phyloP scores from a whole-genome alignment of 2,888 invertebrate species.

The Synergus itoensis region DNA sequence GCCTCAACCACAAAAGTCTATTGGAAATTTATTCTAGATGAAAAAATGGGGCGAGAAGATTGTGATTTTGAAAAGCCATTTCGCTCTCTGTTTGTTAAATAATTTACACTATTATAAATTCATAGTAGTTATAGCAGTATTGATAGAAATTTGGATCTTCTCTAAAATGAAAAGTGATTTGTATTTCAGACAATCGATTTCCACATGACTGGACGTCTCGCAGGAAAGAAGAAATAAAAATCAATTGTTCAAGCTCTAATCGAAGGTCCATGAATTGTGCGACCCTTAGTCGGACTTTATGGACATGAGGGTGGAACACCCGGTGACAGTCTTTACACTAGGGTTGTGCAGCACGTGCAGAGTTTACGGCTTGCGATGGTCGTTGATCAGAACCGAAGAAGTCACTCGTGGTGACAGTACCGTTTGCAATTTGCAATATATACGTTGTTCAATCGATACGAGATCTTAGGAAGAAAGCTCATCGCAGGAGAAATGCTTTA shows the following conservation, averaged over 20 bases:
- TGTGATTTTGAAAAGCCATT: not conserved
- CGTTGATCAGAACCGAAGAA: conserved; percentile 11
- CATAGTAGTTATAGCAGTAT: not conserved
- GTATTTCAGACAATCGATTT: not conserved
- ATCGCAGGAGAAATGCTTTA: conserved; percentile 33
- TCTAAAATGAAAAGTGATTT: not conserved
- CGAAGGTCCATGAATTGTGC: conserved; percentile 13
- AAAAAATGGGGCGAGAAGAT: not conserved
- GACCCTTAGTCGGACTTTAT: conserved; percentile 23
- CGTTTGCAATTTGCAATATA: conserved; percentile 26
- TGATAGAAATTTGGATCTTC: not conserved
- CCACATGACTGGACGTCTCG: not conserved
- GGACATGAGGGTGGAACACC: conserved; percentile 27
- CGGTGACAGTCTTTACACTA: conserved; percentile 18
- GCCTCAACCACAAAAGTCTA: not conserved
- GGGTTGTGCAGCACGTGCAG: conserved; percentile 27
- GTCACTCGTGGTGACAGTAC: conserved; percentile 15
- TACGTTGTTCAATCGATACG: not conserved
- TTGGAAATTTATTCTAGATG: not conserved
- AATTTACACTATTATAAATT: not conserved
- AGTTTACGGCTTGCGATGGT: conserved; percentile 21
- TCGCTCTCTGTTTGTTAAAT: no score
- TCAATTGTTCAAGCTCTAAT: conserved; percentile 22
- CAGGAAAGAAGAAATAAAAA: conserved; percentile 17
- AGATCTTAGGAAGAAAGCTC: conserved; percentile 5